phyloP scores from a whole-genome alignment of 1,140 invertebrate species.

The Dreissena rostriformis region DNA sequence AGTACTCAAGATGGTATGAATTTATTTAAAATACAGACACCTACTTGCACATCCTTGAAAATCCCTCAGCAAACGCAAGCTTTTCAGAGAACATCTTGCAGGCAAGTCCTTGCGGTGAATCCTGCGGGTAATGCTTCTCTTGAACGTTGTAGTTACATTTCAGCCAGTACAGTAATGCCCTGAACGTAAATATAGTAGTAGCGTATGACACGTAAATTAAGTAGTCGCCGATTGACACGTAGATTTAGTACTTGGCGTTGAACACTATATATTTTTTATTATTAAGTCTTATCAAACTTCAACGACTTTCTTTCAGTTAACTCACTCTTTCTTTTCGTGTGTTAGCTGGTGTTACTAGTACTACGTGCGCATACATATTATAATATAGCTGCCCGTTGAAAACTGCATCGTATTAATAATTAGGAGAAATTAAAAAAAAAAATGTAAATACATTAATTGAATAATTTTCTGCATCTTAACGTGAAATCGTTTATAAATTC shows the following conservation, averaged over 20 bases:
- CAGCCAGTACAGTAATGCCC: slow-evolving; percentile 39
- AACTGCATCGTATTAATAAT: background rate
- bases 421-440: too few species aligned
- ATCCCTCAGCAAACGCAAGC: slow-evolving; percentile 23
- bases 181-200: background rate
- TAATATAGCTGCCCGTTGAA: background rate
- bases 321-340: too few species aligned
- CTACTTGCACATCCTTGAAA: slow-evolving; percentile 17
- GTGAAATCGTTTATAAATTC: background rate
- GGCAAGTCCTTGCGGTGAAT: slow-evolving; percentile 18
- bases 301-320: too few species aligned
- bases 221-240: too few species aligned
- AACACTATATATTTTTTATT: too few species aligned
- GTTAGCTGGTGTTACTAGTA: too few species aligned
- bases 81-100: slow-evolving; percentile 16
- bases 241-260: too few species aligned
- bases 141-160: slow-evolving; percentile 17
- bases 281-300: too few species aligned
- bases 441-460: background rate
- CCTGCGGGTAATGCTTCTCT: background rate
- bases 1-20: background rate
- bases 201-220: too few species aligned
- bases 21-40: background rate
- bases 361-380: too few species aligned
- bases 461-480: background rate